Evolutionary conservation across 2,888 invertebrate species (phyloP).

Genomic region (Perizoma affinitatum): DNA sequence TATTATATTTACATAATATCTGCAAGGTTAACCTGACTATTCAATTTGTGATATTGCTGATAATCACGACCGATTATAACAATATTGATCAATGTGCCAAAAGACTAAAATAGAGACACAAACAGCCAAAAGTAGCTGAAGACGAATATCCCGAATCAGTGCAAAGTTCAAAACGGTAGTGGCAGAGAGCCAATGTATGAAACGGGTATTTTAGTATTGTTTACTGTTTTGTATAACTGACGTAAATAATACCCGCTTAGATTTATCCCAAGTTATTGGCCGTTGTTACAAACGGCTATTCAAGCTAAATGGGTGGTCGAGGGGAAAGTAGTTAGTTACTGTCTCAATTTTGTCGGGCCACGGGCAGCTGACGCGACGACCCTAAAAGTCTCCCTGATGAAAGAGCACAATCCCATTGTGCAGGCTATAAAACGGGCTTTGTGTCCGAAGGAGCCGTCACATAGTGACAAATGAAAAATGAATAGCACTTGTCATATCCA

Average conservation of each 20-base stretch:
- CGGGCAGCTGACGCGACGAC: conserved; percentile 71
- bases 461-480: conserved; percentile 79
- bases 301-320: conserved; percentile 49
- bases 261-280: conserved; percentile 27
- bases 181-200: conserved; percentile 69
- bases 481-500: conserved; percentile 75
- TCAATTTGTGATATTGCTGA: neutral
- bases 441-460: conserved; percentile 71
- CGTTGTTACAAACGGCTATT: conserved; percentile 48
- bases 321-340: conserved; percentile 59
- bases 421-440: conserved; percentile 77
- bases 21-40: neutral
- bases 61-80: conserved; percentile 5
- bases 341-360: conserved; percentile 74
- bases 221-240: conserved; percentile 45
- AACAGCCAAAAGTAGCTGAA: conserved; percentile 69
- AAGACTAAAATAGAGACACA: conserved; percentile 66
- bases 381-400: conserved; percentile 78
- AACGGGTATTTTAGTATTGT: conserved; percentile 51
- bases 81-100: conserved; percentile 59
- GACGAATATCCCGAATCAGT: conserved; percentile 75
- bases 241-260: conserved; percentile 23
- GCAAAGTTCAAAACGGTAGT: conserved; percentile 74
- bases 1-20: neutral
- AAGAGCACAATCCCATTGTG: conserved; percentile 81